Base-by-base conservation (phyloP, 2,113 vertebrate genomes). In the Callorhinus ursinus region DNA sequence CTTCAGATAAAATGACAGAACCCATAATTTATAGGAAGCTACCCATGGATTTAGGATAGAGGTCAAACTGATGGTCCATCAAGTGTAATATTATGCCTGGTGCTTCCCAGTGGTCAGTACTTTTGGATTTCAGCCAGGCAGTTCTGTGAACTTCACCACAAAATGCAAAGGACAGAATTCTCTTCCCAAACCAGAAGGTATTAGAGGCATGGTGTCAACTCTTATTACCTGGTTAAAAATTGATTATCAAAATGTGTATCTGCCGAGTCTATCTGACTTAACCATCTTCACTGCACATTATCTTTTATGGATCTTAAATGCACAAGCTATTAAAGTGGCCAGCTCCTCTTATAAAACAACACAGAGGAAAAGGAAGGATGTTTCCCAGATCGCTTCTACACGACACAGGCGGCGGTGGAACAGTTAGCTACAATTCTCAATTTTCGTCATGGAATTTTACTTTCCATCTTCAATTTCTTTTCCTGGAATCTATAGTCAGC, bases 261-360 rank as follows among this genome's bases (percentile, higher is more conserved):
- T 21, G 28, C 71, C 1, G 13, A 63, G 51, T 90, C 84, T 95
- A 86, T 97, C 92, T 61, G 87, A 80, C 21, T 63, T 39, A 69
- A 24, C 81, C 80, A 94, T 95, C 96, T 94, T 88, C 36, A 5
- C 33, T 92, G 36, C 15, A 24, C 80, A 85, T 98, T 81, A 95
- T 95, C 93, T 97, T 96, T 96, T 93, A 96, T 93, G 93, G 90
- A 89, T 96, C 90, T 91, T 94, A 90, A 94, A 85, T 82, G 74
- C 33, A 19, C 76, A 42, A 59, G 77, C 94, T 82, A 71, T 94
- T 85, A 88, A 74, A 67, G 65, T 46, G 59, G 57, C 18, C 11
- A 2, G 42, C 21, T 89, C 28, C 11, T 86, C 77, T 63, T 83
- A 61, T 88, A 90, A 97, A 83, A 90, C 42, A 88, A 51, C 26